Percentiles rank a stretch among this genome's conserved stretches.
These are phyloP conservation scores for Pseudorhombus dupliciocellatus DNA, from an alignment of 2,113 vertebrate species.

Conservation along the genomic window DNA sequence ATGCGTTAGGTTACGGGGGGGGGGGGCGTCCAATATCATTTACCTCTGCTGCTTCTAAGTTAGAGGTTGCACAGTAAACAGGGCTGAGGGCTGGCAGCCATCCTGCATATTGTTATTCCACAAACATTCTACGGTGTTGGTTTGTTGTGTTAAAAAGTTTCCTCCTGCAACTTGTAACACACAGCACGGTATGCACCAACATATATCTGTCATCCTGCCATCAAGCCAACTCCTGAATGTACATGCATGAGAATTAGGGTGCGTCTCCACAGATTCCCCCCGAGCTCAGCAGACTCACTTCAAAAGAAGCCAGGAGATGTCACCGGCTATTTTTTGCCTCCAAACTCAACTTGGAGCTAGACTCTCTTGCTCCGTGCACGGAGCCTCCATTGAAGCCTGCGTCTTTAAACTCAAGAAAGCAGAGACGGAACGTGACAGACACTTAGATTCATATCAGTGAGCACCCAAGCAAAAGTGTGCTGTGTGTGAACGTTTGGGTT, in stretches of 20 bases:
- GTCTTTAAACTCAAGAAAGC: constrained; percentile 23
- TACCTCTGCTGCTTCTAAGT: neutral
- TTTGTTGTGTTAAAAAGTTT: neutral
- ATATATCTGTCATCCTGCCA: neutral
- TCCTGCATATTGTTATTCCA: neutral
- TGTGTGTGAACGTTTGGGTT: constrained; percentile 31
- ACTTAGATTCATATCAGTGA: no score
- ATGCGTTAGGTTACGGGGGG: constrained; percentile 1
- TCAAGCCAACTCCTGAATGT: neutral
- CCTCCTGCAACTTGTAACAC: neutral
- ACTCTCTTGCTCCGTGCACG: constrained; percentile 13
- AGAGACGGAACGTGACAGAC: neutral
- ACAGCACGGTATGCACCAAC: neutral
- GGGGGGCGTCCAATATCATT: neutral
- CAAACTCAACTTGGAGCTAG: constrained; percentile 37
- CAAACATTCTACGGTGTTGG: no score
- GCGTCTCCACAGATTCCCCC: constrained; percentile 31
- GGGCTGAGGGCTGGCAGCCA: neutral
- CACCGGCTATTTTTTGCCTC: constrained; percentile 54
- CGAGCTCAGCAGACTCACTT: constrained; percentile 48
- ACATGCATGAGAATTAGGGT: constrained; percentile 15
- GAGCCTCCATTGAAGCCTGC: constrained; percentile 17
- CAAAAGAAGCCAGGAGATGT: constrained; percentile 38
- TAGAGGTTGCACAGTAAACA: constrained; percentile 3
- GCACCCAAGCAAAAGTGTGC: constrained; percentile 8